Evolutionary conservation across 2,888 invertebrate genomes (phyloP).

Genomic region (Stenodema calcarata): DNA sequence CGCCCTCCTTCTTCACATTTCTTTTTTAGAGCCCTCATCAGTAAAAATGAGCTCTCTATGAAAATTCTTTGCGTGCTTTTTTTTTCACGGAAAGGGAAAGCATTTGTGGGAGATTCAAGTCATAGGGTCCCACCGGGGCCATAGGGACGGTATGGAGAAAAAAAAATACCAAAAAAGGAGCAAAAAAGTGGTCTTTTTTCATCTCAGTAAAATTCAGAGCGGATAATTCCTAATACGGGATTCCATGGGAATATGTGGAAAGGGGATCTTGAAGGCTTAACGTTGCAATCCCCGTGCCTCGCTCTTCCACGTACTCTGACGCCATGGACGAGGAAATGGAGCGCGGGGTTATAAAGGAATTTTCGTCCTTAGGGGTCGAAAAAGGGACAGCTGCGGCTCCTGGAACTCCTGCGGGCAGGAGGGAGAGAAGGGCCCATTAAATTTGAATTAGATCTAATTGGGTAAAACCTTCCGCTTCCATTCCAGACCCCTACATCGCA

Average conservation of each 20-base stretch:
- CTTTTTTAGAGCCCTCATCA: neutral
- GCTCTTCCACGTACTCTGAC: too few relatives aligned
- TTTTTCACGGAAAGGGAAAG: neutral
- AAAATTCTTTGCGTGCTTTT: slow-evolving; percentile 11
- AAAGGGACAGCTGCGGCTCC: neutral
- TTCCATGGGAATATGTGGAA: slow-evolving; percentile 20
- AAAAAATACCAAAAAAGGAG: neutral
- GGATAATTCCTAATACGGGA: slow-evolving; percentile 35
- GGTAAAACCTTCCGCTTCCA: neutral
- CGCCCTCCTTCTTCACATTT: neutral
- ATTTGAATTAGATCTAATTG: slow-evolving; percentile 49
- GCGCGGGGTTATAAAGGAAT: slow-evolving; percentile 25
- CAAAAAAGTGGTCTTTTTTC: neutral
- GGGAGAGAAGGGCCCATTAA: slow-evolving; percentile 30
- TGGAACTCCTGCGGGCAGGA: neutral
- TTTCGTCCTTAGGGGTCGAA: slow-evolving; percentile 5
- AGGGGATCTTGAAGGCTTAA: neutral
- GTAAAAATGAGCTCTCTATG: slow-evolving; percentile 3
- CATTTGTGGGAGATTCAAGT: neutral
- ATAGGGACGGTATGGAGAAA: neutral
- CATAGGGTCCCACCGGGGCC: neutral
- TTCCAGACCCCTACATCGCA: neutral
- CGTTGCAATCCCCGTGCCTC: neutral
- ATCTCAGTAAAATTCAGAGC: slow-evolving; percentile 17
- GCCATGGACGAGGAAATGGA: neutral